Evolutionary conservation across 2,888 invertebrate species (phyloP).

Genomic region (Parapristionchus giblindavisi): DNA sequence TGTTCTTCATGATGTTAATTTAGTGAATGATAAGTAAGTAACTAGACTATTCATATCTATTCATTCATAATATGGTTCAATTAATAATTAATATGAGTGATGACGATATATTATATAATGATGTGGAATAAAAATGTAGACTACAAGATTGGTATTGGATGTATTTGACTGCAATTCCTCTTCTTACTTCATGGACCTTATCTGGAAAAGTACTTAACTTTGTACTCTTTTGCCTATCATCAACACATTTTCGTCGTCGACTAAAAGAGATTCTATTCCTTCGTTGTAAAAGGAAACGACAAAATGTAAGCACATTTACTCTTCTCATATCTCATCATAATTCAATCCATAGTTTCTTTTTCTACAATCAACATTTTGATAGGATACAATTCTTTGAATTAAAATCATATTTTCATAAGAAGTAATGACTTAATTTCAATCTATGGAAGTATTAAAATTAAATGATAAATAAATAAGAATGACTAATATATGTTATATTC

Average conservation of each 20-base stretch:
- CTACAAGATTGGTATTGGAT: constrained; percentile 6
- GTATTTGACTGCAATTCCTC: constrained; percentile 23
- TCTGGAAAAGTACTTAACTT: constrained; percentile 29
- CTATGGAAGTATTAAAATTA: background rate
- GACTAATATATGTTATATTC: constrained; percentile 7
- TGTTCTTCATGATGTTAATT: background rate
- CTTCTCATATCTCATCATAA: background rate
- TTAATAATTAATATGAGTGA: background rate
- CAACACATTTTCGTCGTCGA: constrained; percentile 25
- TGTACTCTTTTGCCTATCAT: constrained; percentile 32
- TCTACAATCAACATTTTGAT: no score
- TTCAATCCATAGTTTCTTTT: no score
- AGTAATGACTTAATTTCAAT: no score
- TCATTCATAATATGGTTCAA: background rate
- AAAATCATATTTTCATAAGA: no score
- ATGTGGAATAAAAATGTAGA: background rate
- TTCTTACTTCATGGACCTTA: constrained; percentile 20
- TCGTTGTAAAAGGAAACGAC: background rate
- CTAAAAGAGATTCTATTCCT: constrained; percentile 3
- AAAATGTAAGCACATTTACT: background rate
- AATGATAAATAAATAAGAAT: background rate
- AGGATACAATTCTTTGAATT: no score
- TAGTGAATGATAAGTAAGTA: constrained; percentile 22
- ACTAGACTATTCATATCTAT: background rate
- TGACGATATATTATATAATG: background rate